A percentile compares a stretch with the other conserved stretches of the same genome.
These are phyloP conservation scores for Nebria brevicollis DNA, from an alignment of 2,888 invertebrate species.

Conservation along the genomic window DNA sequence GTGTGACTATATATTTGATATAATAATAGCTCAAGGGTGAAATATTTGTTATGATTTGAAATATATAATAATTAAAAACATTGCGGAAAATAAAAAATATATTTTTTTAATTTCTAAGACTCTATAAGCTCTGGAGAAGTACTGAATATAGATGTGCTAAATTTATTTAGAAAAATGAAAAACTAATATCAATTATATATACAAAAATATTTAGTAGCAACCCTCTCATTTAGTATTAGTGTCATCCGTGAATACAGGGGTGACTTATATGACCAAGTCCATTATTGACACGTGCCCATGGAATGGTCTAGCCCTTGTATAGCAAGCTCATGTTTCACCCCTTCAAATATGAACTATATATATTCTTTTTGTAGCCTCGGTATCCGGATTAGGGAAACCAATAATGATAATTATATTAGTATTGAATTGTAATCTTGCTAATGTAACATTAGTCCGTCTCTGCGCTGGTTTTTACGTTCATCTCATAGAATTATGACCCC, in stretches of 20 bases:
- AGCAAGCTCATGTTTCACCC: background rate
- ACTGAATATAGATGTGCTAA: too few relatives aligned
- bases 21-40: too few relatives aligned
- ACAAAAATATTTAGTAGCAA: too few relatives aligned
- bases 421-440: conserved; percentile 62
- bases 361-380: background rate
- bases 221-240: background rate
- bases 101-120: too few relatives aligned
- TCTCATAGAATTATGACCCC: background rate
- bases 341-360: background rate
- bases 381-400: conserved; percentile 53
- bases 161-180: too few relatives aligned
- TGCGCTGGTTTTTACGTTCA: background rate
- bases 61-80: too few relatives aligned
- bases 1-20: too few relatives aligned
- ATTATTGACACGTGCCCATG: conserved; percentile 11
- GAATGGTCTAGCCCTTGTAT: background rate
- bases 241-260: background rate
- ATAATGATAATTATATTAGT: conserved; percentile 65
- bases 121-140: too few relatives aligned
- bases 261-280: background rate
- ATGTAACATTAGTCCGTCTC: conserved; percentile 34
- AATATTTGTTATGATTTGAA: too few relatives aligned
- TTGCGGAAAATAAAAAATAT: too few relatives aligned
- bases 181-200: too few relatives aligned